Evolutionary conservation across 1,140 invertebrate genomes (phyloP).

Genomic region (Drepana arcuata): DNA sequence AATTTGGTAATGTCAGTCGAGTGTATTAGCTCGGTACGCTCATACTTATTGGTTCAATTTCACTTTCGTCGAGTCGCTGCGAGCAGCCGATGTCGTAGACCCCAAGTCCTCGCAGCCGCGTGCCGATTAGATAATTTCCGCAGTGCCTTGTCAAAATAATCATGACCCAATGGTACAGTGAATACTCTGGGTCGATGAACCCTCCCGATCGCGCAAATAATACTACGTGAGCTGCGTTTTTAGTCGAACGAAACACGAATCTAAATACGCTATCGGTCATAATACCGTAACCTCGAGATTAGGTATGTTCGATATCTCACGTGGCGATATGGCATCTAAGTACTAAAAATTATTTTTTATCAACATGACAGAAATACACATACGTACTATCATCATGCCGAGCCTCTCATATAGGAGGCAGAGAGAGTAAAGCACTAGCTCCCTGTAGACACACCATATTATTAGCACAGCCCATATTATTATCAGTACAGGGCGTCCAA

Average conservation of each 20-base stretch:
- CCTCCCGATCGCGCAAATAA: slow-evolving; percentile 35
- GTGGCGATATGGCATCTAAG: neutral
- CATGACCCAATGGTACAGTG: slow-evolving; percentile 68
- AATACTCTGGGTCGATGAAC: slow-evolving; percentile 54
- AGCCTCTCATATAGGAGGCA: too few relatives aligned
- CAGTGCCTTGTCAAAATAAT: slow-evolving; percentile 69
- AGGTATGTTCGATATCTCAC: slow-evolving; percentile 4
- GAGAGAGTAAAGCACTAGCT: too few relatives aligned
- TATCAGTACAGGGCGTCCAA: too few relatives aligned
- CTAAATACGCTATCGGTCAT: slow-evolving; percentile 34
- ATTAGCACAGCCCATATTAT: neutral
- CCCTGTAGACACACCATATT: neutral
- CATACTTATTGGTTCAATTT: too few relatives aligned
- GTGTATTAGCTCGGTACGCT: too few relatives aligned
- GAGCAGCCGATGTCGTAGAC: slow-evolving; percentile 52
- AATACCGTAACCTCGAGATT: slow-evolving; percentile 28
- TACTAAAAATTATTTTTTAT: neutral
- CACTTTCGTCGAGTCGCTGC: slow-evolving; percentile 54
- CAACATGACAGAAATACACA: neutral
- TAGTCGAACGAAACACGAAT: slow-evolving; percentile 25
- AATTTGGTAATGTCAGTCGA: too few relatives aligned
- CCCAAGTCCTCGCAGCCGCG: slow-evolving; percentile 59
- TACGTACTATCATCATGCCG: too few relatives aligned
- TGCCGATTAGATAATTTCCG: slow-evolving; percentile 70
- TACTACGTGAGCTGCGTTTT: slow-evolving; percentile 24